Percentiles rank a stretch among this genome's conserved stretches.
These are phyloP conservation scores for Otus sunia DNA, from an alignment of 2,113 vertebrate species.

Conservation along the genomic window DNA sequence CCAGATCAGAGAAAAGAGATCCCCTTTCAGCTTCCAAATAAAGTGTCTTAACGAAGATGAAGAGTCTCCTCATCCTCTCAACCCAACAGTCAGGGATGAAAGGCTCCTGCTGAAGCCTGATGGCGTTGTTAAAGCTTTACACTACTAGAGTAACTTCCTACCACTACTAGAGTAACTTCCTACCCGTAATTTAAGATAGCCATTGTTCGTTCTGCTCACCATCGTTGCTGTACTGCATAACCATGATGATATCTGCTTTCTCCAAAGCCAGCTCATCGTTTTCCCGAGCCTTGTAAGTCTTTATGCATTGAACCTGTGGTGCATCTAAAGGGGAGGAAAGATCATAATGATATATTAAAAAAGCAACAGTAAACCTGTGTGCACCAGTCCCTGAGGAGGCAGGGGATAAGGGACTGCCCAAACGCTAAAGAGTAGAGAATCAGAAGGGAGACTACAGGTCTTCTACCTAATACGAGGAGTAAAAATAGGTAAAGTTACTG, in stretches of 20 bases:
- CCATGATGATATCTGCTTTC: constrained; percentile 92
- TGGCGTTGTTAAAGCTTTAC: neutral
- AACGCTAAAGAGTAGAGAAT: neutral
- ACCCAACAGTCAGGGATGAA: neutral
- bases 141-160: neutral
- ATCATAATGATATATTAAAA: neutral
- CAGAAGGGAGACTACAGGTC: neutral
- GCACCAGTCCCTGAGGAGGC: neutral
- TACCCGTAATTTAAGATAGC: neutral
- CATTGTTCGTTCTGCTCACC: constrained; percentile 74
- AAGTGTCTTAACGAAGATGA: neutral
- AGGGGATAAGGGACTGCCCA: neutral
- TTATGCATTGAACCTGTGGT: constrained; percentile 90
- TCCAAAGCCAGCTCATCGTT: constrained; percentile 92
- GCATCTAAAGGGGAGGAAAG: constrained; percentile 72
- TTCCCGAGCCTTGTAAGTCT: constrained; percentile 86
- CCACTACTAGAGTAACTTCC: neutral
- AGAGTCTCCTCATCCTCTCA: neutral
- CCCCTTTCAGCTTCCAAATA: neutral
- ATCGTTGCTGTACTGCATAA: constrained; percentile 87
- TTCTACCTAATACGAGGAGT: neutral
- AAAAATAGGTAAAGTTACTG: neutral
- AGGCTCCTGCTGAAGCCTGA: neutral
- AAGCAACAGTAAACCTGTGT: neutral
- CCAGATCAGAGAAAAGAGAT: neutral